Evolutionary conservation across 92 coral and sea anemone genomes (phyloP), one percentile per base, ranked within the genome.

Genomic region (Isaurus tuberculatus): DNA sequence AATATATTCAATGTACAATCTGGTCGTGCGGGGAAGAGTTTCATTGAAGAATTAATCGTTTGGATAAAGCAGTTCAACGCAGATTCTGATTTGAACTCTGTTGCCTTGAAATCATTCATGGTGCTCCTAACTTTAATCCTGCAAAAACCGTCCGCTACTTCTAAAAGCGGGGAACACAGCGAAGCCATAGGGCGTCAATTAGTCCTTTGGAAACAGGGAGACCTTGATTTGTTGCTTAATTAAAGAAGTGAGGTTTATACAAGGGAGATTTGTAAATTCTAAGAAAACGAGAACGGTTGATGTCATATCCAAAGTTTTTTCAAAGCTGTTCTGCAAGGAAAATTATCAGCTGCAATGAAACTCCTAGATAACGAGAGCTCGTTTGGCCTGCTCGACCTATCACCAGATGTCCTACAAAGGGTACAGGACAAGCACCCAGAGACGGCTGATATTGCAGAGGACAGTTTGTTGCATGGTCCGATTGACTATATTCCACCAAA

Each of bases 311-410:
- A 89, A 49, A 31, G 70, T 48, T 20, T 89, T 89, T 43, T 87
- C 92, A 16, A 86, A 81, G 43, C 70, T 86, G 89, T 86, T 8
- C 8, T 89, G 73, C 92, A 86, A 81, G 92, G 92, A 20, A 89
- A 89, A 60, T 20, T 86, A 19, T 73, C 93, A 15, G 93, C 90
- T n/a, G 93, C 90, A 8, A 57, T 90, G 13, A 89, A 86, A 57
- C 40, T 86, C 6, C 36, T 89, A 36, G 90, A 86, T 31, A 81
- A 53, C 2, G 92, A 89, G 90, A 86, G 70, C 37, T 81, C 87
- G 2, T 83, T 88, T 26, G 91, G 91, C 1, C 26, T 83, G 22
- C 70, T 53, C 3, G 40, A 51, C 8, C 75, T 87, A 14, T 44
- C 90, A n/a, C 72, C 86, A 1, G 75, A 71, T 8, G 88, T 87